A percentile compares a stretch with the other conserved stretches of the same genome.
These are phyloP conservation scores for Nematolebias whitei DNA, from an alignment of 2,113 vertebrate genomes.

Conservation along the genomic window DNA sequence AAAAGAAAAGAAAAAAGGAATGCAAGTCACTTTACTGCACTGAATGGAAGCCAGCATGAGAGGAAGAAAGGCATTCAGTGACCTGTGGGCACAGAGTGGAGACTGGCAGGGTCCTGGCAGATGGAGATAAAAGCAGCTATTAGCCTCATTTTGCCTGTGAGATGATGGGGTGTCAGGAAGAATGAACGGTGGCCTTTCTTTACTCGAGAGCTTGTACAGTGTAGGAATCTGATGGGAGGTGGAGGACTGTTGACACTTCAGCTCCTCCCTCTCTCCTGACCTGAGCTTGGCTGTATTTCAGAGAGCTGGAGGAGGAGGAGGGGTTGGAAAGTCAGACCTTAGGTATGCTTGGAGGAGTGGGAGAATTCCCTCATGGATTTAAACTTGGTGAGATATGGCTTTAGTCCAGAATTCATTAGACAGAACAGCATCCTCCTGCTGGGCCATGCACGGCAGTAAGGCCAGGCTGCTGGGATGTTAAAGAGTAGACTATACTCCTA, in stretches of 20 bases:
- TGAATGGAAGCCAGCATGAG: constrained; percentile 21
- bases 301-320: constrained; percentile 21
- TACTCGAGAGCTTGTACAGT: constrained; percentile 22
- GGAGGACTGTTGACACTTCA: constrained; percentile 30
- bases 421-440: constrained; percentile 16
- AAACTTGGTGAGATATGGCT: constrained; percentile 50
- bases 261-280: constrained; percentile 32
- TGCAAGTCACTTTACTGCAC: constrained; percentile 25
- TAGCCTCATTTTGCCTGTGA: neutral
- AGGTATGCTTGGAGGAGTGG: constrained; percentile 64
- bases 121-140: neutral
- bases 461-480: neutral
- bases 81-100: neutral
- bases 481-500: neutral
- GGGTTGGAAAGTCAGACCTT: constrained; percentile 15
- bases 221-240: constrained; percentile 56
- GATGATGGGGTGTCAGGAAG: neutral
- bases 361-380: constrained; percentile 39
- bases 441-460: neutral
- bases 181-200: constrained; percentile 24
- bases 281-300: constrained; percentile 52
- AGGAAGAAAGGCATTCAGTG: neutral
- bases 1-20: constrained; percentile 8
- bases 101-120: constrained; percentile 10
- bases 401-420: constrained; percentile 43